Evolutionary conservation across 1,140 invertebrate genomes (phyloP).

Genomic region (Dolichoris vasculosae): DNA sequence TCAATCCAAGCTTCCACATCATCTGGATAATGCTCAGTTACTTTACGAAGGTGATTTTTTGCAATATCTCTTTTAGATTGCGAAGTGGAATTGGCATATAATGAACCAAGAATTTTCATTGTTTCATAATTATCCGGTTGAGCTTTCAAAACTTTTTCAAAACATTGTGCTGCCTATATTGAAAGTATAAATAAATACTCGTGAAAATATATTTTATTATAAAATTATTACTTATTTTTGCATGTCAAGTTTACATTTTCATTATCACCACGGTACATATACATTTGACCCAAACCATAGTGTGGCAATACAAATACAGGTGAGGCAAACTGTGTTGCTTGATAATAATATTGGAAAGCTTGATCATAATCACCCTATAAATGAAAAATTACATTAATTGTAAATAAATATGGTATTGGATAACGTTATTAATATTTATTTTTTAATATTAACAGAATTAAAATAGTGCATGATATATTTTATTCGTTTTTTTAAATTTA

Average conservation of each 20-base stretch:
- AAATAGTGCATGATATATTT: background rate
- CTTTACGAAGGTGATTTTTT: slow-evolving; percentile 91
- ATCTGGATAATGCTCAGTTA: slow-evolving; percentile 97
- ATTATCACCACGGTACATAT: slow-evolving; percentile 96
- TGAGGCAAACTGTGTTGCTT: slow-evolving; percentile 98
- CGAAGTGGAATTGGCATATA: slow-evolving; percentile 94
- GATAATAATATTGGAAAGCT: slow-evolving; percentile 99
- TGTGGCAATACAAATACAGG: slow-evolving; percentile 96
- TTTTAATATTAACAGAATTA: background rate
- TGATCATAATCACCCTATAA: slow-evolving; percentile 92
- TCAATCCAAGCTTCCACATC: slow-evolving; percentile 99
- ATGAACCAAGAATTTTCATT: slow-evolving; percentile 98
- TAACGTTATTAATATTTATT: background rate
- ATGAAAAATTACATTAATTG: slow-evolving; percentile 36
- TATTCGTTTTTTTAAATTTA: too few species aligned
- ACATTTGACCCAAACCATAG: slow-evolving; percentile 99
- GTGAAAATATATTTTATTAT: slow-evolving; percentile 23
- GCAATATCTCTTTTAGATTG: slow-evolving; percentile 95
- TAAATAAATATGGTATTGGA: slow-evolving; percentile 25
- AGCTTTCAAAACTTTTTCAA: slow-evolving; percentile 98
- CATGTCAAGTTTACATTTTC: slow-evolving; percentile 88
- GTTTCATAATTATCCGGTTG: slow-evolving; percentile 99
- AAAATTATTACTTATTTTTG: slow-evolving; percentile 23
- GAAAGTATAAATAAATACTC: background rate
- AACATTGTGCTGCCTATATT: slow-evolving; percentile 93